phyloP scores from a whole-genome alignment of 2,113 vertebrate genomes.

The Silurus meridionalis region DNA sequence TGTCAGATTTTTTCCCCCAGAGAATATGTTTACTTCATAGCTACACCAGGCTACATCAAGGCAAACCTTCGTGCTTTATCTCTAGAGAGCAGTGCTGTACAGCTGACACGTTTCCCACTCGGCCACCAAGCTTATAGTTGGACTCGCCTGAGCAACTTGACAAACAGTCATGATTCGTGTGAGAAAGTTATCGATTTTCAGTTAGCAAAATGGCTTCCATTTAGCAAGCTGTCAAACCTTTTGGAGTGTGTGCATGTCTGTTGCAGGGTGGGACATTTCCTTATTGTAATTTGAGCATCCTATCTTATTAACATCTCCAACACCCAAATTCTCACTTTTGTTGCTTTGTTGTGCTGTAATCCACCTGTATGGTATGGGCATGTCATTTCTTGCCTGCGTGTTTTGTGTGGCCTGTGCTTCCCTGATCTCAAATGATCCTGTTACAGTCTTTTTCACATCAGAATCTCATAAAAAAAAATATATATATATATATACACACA shows the following conservation, averaged over 20 bases:
- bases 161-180: constrained; percentile 48
- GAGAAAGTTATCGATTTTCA: constrained; percentile 52
- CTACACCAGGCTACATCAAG: constrained; percentile 5
- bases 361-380: constrained; percentile 17
- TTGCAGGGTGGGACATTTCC: constrained; percentile 14
- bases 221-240: constrained; percentile 45
- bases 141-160: constrained; percentile 42
- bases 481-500: too few relatives aligned
- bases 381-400: constrained; percentile 30
- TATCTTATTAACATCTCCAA: constrained; percentile 26
- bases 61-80: not conserved
- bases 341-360: constrained; percentile 36
- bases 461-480: not conserved
- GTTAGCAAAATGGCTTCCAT: constrained; percentile 54
- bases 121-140: constrained; percentile 38
- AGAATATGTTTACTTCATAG: constrained; percentile 12
- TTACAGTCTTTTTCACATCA: constrained; percentile 8
- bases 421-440: constrained; percentile 5
- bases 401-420: constrained; percentile 10
- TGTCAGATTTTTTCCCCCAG: too few relatives aligned
- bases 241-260: constrained; percentile 2
- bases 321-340: constrained; percentile 45
- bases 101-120: constrained; percentile 25
- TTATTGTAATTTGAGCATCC: constrained; percentile 31
- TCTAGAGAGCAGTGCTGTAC: constrained; percentile 6